These are phyloP conservation scores for Gasterosteus nipponicus DNA, from an alignment of 2,113 vertebrate species.

Conservation along the genomic window DNA sequence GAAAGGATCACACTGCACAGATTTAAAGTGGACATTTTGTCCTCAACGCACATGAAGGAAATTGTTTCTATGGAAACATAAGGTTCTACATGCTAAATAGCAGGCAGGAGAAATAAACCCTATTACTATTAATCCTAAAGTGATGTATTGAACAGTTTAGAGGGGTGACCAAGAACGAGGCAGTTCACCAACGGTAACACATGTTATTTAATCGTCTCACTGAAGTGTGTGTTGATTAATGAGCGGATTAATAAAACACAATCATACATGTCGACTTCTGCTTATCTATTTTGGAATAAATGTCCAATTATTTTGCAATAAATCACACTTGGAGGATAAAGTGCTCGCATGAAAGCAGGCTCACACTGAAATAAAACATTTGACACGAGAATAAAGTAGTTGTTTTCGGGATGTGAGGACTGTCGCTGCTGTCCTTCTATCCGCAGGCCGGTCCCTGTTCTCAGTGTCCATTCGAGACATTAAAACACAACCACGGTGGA, in stretches of 20 bases:
- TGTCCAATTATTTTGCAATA: slow-evolving; percentile 29
- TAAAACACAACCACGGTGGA: slow-evolving; percentile 65
- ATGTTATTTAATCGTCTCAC: slow-evolving; percentile 28
- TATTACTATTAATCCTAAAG: slow-evolving; percentile 41
- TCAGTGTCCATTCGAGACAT: slow-evolving; percentile 64
- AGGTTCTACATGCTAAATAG: slow-evolving; percentile 20
- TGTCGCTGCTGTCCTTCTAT: slow-evolving; percentile 34
- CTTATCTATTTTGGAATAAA: slow-evolving; percentile 26
- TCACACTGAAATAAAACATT: slow-evolving; percentile 11
- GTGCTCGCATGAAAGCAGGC: slow-evolving; percentile 15
- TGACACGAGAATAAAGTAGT: slow-evolving; percentile 15
- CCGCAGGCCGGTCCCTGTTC: slow-evolving; percentile 52
- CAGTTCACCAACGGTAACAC: slow-evolving; percentile 3
- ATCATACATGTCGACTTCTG: slow-evolving; percentile 23
- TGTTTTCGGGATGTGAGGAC: slow-evolving; percentile 26
- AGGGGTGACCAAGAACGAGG: slow-evolving; percentile 11
- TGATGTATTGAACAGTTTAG: slow-evolving; percentile 23
- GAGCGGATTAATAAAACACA: slow-evolving; percentile 23
- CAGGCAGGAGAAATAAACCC: slow-evolving; percentile 24
- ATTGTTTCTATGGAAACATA: slow-evolving; percentile 39
- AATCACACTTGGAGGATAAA: slow-evolving; percentile 21
- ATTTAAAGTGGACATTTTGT: slow-evolving; percentile 35
- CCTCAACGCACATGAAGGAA: slow-evolving; percentile 24
- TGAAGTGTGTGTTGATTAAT: slow-evolving; percentile 17
- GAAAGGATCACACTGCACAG: slow-evolving; percentile 25